A percentile compares a stretch with the other conserved stretches of the same genome.
Evolutionary conservation across 1,140 invertebrate species (phyloP).

Genomic region (Meloidogyne exigua): DNA sequence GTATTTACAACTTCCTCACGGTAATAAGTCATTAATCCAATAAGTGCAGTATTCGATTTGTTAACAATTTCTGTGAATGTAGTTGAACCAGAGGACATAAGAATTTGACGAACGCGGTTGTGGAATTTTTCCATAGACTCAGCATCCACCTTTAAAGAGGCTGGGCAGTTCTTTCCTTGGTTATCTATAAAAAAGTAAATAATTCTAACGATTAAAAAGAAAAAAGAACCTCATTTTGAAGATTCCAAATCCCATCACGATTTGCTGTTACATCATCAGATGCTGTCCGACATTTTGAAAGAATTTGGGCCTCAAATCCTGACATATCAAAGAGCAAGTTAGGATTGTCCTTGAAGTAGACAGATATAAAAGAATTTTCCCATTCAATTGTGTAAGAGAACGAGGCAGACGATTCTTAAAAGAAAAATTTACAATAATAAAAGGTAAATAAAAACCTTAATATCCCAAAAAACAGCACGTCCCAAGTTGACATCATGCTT

Average conservation of each 20-base stretch:
- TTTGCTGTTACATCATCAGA: constrained; percentile 89
- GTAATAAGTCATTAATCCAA: constrained; percentile 99
- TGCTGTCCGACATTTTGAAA: constrained; percentile 94
- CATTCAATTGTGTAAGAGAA: constrained; percentile 97
- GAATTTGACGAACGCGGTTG: constrained; percentile 94
- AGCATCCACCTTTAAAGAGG: constrained; percentile 94
- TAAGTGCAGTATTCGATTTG: constrained; percentile 99
- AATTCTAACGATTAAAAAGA: not conserved
- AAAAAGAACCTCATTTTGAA: constrained; percentile 80
- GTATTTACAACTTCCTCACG: constrained; percentile 98
- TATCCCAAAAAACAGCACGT: constrained; percentile 98
- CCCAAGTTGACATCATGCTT: constrained; percentile 99
- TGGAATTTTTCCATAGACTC: constrained; percentile 95
- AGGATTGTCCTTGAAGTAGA: constrained; percentile 98
- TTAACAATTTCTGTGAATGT: constrained; percentile 99
- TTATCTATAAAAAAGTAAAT: constrained; percentile 68
- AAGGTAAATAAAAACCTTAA: constrained; percentile 70
- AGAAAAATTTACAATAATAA: not conserved
- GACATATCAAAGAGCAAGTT: constrained; percentile 98
- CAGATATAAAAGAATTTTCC: constrained; percentile 98
- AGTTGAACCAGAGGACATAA: constrained; percentile 99
- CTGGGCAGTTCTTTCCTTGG: constrained; percentile 98
- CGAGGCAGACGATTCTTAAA: constrained; percentile 82
- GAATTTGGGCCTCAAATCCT: constrained; percentile 96
- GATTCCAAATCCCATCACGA: constrained; percentile 97